Evolutionary conservation across 2,113 vertebrate species (phyloP).

Genomic region (Tragelaphus buxtoni): DNA sequence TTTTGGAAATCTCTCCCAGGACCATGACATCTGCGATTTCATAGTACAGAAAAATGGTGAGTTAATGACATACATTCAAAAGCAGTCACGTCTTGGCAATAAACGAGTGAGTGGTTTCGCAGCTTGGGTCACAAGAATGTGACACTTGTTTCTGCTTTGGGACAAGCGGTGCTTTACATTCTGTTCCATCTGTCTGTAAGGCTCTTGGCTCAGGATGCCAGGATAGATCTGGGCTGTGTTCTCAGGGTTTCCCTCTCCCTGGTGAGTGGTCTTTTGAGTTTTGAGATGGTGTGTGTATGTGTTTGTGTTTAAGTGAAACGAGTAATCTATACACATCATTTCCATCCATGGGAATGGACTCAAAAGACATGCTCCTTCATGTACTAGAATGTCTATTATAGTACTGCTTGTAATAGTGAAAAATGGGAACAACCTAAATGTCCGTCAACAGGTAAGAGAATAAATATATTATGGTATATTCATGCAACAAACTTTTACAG

Average conservation of each 20-base stretch:
- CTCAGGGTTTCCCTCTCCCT: not conserved
- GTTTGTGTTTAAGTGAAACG: not conserved
- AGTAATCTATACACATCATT: not conserved
- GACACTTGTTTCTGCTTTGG: not conserved
- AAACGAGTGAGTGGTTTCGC: not conserved
- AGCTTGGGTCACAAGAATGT: not conserved
- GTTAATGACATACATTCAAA: conserved; percentile 40
- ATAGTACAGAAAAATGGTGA: conserved; percentile 85
- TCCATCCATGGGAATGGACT: not conserved
- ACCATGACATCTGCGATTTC: conserved; percentile 85
- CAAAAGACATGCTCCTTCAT: not conserved
- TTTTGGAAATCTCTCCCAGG: conserved; percentile 89
- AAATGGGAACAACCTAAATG: not conserved
- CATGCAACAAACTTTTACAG: not conserved
- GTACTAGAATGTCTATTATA: not conserved
- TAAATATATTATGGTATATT: not conserved
- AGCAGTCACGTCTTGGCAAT: not conserved
- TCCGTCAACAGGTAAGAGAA: not conserved
- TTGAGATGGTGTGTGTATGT: no score
- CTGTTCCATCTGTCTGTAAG: not conserved
- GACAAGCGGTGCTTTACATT: not conserved
- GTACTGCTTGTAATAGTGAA: not conserved
- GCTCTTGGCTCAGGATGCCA: not conserved
- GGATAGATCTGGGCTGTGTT: not conserved
- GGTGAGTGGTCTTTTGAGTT: not conserved